A percentile compares a stretch with the other conserved stretches of the same genome.
These are phyloP conservation scores for Anisognathus igniventris DNA, from an alignment of 2,797 vertebrate genomes.

Conservation along the genomic window DNA sequence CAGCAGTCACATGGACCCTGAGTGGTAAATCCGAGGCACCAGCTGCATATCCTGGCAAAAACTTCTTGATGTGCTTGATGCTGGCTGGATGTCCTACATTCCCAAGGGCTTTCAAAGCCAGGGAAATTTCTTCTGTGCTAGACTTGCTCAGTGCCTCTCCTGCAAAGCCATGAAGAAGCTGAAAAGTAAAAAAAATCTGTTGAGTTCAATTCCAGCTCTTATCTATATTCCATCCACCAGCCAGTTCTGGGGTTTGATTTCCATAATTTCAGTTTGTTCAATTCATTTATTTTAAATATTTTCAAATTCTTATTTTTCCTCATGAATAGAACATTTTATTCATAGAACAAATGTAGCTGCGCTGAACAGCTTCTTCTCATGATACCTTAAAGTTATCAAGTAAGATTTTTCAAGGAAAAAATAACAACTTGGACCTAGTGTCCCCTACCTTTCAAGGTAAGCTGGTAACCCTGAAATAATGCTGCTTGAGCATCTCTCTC, in stretches of 20 bases:
- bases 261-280: slow-evolving; percentile 16
- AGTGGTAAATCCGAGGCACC: slow-evolving; percentile 19
- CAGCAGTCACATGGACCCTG: slow-evolving; percentile 19
- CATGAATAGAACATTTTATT: slow-evolving; percentile 59
- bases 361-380: background rate
- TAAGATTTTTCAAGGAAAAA: background rate
- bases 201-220: slow-evolving; percentile 5
- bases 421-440: background rate
- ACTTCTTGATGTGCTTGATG: slow-evolving; percentile 68
- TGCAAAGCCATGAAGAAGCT: slow-evolving; percentile 65
- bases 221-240: background rate
- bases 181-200: slow-evolving; percentile 15
- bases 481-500: background rate
- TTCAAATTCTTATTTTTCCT: background rate
- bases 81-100: slow-evolving; percentile 65
- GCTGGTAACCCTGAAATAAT: background rate
- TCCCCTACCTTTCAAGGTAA: background rate
- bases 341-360: background rate
- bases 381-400: background rate
- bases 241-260: background rate
- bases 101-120: slow-evolving; percentile 68
- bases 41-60: slow-evolving; percentile 54
- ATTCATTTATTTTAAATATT: slow-evolving; percentile 34
- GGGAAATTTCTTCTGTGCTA: slow-evolving; percentile 41
- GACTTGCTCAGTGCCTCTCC: slow-evolving; percentile 53